Conservation (phyloP, 2,797 vertebrate genomes). For the Ceryle rudis region DNA sequence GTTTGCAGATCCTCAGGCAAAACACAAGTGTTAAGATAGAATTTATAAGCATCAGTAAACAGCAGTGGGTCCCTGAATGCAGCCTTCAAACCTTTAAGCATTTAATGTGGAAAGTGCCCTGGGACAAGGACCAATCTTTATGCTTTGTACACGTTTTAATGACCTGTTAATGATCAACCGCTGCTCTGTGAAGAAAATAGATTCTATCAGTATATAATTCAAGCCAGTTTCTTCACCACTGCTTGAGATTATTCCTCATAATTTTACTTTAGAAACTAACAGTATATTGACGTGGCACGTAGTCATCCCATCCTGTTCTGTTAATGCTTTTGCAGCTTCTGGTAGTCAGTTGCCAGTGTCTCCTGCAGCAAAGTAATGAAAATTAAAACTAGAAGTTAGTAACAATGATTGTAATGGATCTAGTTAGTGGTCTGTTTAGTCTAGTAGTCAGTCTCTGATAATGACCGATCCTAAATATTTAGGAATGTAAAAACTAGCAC, state of each 20-base stretch:
- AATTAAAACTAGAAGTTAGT: not conserved
- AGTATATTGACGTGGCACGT: not conserved
- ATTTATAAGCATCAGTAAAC: not conserved
- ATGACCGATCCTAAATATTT: not conserved
- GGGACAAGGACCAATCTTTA: conserved; percentile 36
- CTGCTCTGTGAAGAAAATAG: not conserved
- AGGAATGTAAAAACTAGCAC: not conserved
- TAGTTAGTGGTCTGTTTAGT: not conserved
- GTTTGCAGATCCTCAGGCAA: not conserved
- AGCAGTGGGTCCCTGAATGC: not conserved
- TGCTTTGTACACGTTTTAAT: conserved; percentile 52
- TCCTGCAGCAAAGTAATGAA: not conserved
- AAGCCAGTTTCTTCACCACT: not conserved
- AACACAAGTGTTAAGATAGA: not conserved
- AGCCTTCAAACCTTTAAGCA: not conserved
- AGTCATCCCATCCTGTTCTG: not conserved
- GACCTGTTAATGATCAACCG: conserved; percentile 57
- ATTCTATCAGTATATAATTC: not conserved
- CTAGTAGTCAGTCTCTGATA: not conserved
- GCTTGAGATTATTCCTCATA: not conserved
- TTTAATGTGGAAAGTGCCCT: conserved; percentile 62
- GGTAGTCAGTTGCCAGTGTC: not conserved
- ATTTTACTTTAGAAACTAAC: not conserved
- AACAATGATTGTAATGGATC: not conserved
- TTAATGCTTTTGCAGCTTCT: not conserved